Conservation (phyloP, 2,797 vertebrate species). For the Chaetophractus vellerosus region DNA sequence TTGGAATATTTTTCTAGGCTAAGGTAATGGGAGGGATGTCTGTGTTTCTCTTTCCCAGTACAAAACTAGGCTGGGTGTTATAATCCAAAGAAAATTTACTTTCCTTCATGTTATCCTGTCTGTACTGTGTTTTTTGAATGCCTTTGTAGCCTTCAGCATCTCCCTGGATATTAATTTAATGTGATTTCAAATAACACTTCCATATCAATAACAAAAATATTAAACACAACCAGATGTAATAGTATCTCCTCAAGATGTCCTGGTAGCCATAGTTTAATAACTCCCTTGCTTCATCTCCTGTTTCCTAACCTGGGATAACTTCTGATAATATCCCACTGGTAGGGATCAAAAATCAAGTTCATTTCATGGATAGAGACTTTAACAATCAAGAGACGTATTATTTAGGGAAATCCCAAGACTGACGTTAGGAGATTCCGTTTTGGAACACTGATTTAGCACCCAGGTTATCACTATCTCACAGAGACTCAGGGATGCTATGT, state of each 20-base stretch:
- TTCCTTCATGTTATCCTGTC: slow-evolving; percentile 73
- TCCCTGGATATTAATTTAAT: slow-evolving; percentile 72
- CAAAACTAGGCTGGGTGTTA: background rate
- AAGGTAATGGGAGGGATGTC: background rate
- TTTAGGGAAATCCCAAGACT: background rate
- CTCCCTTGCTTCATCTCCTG: slow-evolving; percentile 34
- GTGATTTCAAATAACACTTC: slow-evolving; percentile 63
- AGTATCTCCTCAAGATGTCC: slow-evolving; percentile 49
- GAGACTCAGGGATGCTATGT: background rate
- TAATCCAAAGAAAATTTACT: slow-evolving; percentile 79
- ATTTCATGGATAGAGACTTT: background rate
- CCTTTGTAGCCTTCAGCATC: slow-evolving; percentile 72
- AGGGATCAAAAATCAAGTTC: slow-evolving; percentile 54
- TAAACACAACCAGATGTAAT: slow-evolving; percentile 78
- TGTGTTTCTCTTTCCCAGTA: slow-evolving; percentile 69
- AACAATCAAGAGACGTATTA: slow-evolving; percentile 5
- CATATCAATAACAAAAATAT: slow-evolving; percentile 77
- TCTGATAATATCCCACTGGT: background rate
- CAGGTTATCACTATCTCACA: background rate
- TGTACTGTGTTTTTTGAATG: slow-evolving; percentile 70
- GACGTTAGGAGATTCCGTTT: background rate
- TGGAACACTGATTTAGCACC: background rate
- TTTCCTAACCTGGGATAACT: slow-evolving; percentile 20
- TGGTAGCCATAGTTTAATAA: background rate
- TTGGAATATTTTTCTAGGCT: background rate